Evolutionary conservation across 2,888 invertebrate genomes (phyloP), one percentile per base, ranked within the genome.

Genomic region (Linnaemya tessellans): DNA sequence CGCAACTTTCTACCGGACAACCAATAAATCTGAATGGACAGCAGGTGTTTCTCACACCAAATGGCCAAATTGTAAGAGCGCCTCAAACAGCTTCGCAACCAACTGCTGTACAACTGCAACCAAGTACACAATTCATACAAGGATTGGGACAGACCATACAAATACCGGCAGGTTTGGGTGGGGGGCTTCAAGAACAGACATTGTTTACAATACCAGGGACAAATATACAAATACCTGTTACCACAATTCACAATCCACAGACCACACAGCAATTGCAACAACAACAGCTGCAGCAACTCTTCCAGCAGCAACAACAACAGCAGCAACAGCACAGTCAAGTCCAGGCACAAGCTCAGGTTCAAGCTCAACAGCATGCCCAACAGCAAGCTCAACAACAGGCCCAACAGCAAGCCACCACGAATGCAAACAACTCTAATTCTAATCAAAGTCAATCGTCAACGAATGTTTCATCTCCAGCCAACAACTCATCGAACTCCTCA

Each of bases 51-150:
- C 92, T 94, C 15, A 93, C 93, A 8, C 94, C 94, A 2, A 92
- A 90, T 80, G 96, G 96, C 0, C 96, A 97, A 91, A 94, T 97
- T n/a, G 95, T 97, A 15, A 93, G 97, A 64, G 94, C 95, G 0
- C 96, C 96, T 0, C 89, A 89, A 15, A 60, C 86, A 0, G 25
- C 80, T 13, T 25, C 83, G 3, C 75, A 86, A 15, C 80, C 86
- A 1, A 84, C 88, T 8, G 86, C 87, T 13, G 87, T 89, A 58
- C 89, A 90, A 60, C 67, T 89, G 43, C 88, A 90, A 49, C 88
- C 90, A 5, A 84, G 88, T 0, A 94, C 94, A 46, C 96, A 95
- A 64, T 95, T 96, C 87, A 93, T 96, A 22, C 96, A 96, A 88
- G 96, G 96, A 89, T 94, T 96, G 84, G 94, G 94, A 0, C 94